Evolutionary conservation across 2,888 invertebrate genomes (phyloP).

Genomic region (Ochropleura plecta): DNA sequence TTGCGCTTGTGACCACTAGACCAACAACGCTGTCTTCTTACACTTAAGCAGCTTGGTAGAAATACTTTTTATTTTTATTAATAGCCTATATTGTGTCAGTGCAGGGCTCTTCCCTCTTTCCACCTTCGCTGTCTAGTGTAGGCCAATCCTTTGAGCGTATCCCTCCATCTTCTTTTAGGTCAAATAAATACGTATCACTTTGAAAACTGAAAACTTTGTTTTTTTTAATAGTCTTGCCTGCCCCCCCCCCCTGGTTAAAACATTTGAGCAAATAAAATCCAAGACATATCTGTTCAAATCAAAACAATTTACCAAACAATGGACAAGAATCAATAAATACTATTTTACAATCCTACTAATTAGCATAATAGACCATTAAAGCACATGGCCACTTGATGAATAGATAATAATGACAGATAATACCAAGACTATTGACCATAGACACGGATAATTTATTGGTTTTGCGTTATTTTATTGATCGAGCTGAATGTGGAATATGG

Average conservation of each 20-base stretch:
- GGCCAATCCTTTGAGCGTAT: no score
- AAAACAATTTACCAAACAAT: neutral
- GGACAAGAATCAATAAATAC: slow-evolving; percentile 63
- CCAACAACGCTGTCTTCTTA: neutral
- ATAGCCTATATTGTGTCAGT: no score
- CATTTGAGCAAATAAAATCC: neutral
- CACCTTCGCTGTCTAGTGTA: no score
- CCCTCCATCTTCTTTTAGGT: no score
- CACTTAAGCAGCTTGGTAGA: neutral
- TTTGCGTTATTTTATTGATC: slow-evolving; percentile 24
- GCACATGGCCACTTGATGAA: slow-evolving; percentile 44
- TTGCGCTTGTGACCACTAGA: neutral
- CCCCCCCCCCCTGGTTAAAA: neutral
- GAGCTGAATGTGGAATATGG: slow-evolving; percentile 32
- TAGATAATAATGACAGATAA: slow-evolving; percentile 63
- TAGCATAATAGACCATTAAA: slow-evolving; percentile 72
- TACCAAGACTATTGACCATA: slow-evolving; percentile 3
- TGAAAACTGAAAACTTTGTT: neutral
- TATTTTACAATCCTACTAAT: slow-evolving; percentile 69
- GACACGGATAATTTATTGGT: slow-evolving; percentile 23
- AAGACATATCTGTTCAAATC: neutral
- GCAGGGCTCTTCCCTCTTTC: no score
- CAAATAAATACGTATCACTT: no score
- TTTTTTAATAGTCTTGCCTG: no score
- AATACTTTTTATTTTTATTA: neutral